phyloP scores from a whole-genome alignment of 1,140 invertebrate genomes.

The Pogonomyrmex californicus region DNA sequence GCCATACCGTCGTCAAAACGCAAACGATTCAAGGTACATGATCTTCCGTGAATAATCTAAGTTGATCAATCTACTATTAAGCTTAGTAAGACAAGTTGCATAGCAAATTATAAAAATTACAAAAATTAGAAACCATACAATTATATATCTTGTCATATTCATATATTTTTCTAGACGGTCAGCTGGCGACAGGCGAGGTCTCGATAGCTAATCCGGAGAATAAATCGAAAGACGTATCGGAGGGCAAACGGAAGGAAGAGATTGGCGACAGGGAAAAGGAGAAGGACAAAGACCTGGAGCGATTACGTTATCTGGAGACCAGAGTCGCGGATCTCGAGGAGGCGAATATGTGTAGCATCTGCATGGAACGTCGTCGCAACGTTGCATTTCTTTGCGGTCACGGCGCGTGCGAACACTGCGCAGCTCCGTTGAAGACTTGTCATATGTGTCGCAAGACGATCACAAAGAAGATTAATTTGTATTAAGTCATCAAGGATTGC shows the following conservation, averaged over 20 bases:
- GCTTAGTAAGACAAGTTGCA: conserved; percentile 20
- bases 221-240: conserved; percentile 66
- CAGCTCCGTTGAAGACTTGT: conserved; percentile 93
- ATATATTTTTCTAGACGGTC: conserved; percentile 48
- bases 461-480: conserved; percentile 95
- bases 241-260: conserved; percentile 72
- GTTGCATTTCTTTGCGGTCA: conserved; percentile 97
- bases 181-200: conserved; percentile 62
- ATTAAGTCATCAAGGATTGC: conserved; percentile 82
- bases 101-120: background rate
- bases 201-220: conserved; percentile 64
- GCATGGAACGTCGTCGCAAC: conserved; percentile 93
- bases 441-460: conserved; percentile 97
- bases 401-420: conserved; percentile 94
- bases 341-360: conserved; percentile 92
- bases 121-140: background rate
- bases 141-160: background rate
- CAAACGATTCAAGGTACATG: conserved; percentile 63
- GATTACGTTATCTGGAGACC: conserved; percentile 93
- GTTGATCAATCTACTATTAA: background rate
- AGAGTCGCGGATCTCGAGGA: conserved; percentile 96
- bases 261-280: conserved; percentile 87
- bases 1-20: conserved; percentile 55
- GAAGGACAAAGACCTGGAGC: conserved; percentile 86
- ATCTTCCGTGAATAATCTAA: background rate